Conservation (phyloP, 2,797 vertebrate species). For the Phalloptychus januarius region DNA sequence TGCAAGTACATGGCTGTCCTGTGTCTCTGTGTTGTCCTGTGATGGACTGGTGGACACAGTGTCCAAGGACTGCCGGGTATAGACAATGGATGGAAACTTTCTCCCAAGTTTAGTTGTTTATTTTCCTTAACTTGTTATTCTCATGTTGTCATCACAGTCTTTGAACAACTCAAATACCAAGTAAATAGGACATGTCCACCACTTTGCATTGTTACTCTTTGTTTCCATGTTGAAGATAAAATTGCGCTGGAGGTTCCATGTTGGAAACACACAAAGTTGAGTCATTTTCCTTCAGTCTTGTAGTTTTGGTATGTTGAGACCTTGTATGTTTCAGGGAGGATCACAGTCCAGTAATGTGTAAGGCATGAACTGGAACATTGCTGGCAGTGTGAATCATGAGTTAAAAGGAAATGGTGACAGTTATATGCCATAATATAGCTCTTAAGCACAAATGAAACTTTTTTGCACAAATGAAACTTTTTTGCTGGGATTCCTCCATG, state of each 20-base stretch:
- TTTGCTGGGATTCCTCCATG: background rate
- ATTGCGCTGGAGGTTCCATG: background rate
- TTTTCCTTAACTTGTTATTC: background rate
- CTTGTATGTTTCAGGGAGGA: conserved; percentile 16
- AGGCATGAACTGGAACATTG: conserved; percentile 14
- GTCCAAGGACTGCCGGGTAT: too few relatives aligned
- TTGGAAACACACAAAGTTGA: conserved; percentile 7
- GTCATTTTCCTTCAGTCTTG: conserved; percentile 7
- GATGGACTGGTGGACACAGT: background rate
- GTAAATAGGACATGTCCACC: background rate
- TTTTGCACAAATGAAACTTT: conserved; percentile 11
- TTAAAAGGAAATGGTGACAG: conserved; percentile 30
- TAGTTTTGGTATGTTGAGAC: conserved; percentile 7
- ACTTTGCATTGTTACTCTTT: background rate
- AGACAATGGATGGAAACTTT: background rate
- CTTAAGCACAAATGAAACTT: conserved; percentile 1
- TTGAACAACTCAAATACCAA: background rate
- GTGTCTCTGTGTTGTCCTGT: background rate
- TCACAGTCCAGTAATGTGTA: conserved; percentile 15
- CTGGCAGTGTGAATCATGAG: conserved; percentile 13
- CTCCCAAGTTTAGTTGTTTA: background rate
- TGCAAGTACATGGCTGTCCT: background rate
- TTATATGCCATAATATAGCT: conserved; percentile 24
- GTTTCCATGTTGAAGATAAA: conserved; percentile 6
- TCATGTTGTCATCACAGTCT: background rate